A percentile compares a stretch with the other conserved stretches of the same genome.
These are phyloP conservation scores for Hemistola chrysoprasaria DNA, from an alignment of 2,888 invertebrate species.

Conservation along the genomic window DNA sequence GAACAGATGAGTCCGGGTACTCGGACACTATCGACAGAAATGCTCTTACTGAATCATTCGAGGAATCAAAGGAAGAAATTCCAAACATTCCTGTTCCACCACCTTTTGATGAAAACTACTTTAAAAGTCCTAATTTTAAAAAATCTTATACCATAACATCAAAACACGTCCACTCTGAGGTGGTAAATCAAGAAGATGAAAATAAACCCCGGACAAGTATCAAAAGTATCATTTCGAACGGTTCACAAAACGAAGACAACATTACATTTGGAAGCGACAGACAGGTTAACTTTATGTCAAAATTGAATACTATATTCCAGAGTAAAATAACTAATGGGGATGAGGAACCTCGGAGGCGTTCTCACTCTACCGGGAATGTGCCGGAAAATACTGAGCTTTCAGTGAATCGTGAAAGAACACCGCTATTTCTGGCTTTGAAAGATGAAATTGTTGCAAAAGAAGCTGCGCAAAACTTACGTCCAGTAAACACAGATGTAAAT, in stretches of 20 bases:
- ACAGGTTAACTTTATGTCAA: slow-evolving; percentile 67
- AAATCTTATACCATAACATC: slow-evolving; percentile 49
- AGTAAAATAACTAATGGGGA: slow-evolving; percentile 55
- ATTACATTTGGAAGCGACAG: slow-evolving; percentile 61
- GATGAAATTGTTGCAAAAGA: slow-evolving; percentile 59
- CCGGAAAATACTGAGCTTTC: slow-evolving; percentile 46
- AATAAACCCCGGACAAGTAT: slow-evolving; percentile 50
- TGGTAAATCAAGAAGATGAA: slow-evolving; percentile 38
- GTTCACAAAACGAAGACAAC: slow-evolving; percentile 49
- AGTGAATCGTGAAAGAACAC: slow-evolving; percentile 43
- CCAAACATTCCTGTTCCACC: slow-evolving; percentile 67
- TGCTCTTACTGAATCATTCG: slow-evolving; percentile 48
- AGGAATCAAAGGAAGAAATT: slow-evolving; percentile 42
- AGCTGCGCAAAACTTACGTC: slow-evolving; percentile 47
- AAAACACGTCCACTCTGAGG: slow-evolving; percentile 31
- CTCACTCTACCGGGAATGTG: slow-evolving; percentile 63
- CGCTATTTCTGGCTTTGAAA: slow-evolving; percentile 59
- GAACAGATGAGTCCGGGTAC: slow-evolving; percentile 74
- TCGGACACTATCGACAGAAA: slow-evolving; percentile 69
- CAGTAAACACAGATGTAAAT: slow-evolving; percentile 41
- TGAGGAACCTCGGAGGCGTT: slow-evolving; percentile 56
- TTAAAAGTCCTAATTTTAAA: slow-evolving; percentile 43
- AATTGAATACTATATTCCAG: slow-evolving; percentile 66
- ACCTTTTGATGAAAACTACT: slow-evolving; percentile 64
- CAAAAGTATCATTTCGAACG: slow-evolving; percentile 50